Evolutionary conservation across 2,797 vertebrate genomes (phyloP).

Genomic region (Lophotriccus pileatus): DNA sequence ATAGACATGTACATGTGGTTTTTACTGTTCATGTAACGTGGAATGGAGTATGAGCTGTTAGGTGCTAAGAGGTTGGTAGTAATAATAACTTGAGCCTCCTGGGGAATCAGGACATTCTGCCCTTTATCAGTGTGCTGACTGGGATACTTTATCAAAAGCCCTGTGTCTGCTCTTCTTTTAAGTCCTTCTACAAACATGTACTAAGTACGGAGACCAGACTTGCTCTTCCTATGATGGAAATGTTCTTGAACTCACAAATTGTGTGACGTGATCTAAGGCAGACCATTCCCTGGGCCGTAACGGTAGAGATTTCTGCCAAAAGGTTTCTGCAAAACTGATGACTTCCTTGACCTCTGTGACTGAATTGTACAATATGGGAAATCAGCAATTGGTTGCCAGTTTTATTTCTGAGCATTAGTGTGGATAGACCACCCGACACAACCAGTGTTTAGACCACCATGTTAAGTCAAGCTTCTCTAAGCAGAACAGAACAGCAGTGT

Average conservation of each 20-base stretch:
- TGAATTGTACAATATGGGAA: neutral
- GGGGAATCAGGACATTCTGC: neutral
- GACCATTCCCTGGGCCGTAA: neutral
- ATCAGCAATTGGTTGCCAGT: neutral
- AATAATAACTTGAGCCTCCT: slow-evolving; percentile 17
- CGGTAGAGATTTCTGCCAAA: neutral
- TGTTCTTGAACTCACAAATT: neutral
- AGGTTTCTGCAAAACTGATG: neutral
- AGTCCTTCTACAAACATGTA: neutral
- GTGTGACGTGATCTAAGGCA: neutral
- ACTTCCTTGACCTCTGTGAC: neutral
- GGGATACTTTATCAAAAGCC: slow-evolving; percentile 3
- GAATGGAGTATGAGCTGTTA: neutral
- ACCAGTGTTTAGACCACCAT: neutral
- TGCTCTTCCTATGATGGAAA: neutral
- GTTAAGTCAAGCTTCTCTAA: neutral
- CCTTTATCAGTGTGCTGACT: neutral
- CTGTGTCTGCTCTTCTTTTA: neutral
- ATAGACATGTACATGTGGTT: neutral
- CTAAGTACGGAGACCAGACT: neutral
- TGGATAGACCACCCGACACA: neutral
- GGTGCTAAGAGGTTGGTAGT: neutral
- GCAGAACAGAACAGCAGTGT: neutral
- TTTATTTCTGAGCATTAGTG: neutral
- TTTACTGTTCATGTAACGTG: neutral